A percentile compares a stretch with the other conserved stretches of the same genome.
These are phyloP conservation scores for Oreochromis grahami DNA, from an alignment of 2,797 vertebrate species.

Conservation along the genomic window DNA sequence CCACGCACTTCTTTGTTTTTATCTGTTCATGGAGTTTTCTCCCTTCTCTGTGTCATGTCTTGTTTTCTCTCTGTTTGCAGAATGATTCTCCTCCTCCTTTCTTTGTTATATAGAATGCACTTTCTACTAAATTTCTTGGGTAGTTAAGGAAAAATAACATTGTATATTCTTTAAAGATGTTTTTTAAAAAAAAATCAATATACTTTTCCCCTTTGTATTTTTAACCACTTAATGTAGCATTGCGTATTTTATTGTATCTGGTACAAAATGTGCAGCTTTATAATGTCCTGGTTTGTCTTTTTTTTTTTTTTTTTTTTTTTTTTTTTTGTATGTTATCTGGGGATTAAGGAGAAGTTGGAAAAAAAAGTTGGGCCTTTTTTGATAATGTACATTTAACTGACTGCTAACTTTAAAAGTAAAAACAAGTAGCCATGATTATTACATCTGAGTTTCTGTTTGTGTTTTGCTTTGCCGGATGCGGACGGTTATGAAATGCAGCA, in stretches of 20 bases:
- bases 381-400: conserved; percentile 87
- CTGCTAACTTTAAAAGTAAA: conserved; percentile 85
- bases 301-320: not conserved
- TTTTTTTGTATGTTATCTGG: conserved; percentile 64
- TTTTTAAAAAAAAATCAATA: conserved; percentile 72
- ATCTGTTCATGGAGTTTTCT: not conserved
- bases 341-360: conserved; percentile 55
- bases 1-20: conserved; percentile 7
- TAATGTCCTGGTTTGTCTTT: conserved; percentile 69
- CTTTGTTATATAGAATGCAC: conserved; percentile 86
- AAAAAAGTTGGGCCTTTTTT: conserved; percentile 83
- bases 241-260: conserved; percentile 85
- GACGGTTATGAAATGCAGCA: not conserved
- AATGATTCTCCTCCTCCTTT: conserved; percentile 76
- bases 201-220: conserved; percentile 81
- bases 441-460: conserved; percentile 2
- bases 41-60: not conserved
- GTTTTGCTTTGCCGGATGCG: not conserved
- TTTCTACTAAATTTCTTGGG: conserved; percentile 85
- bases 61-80: conserved; percentile 31
- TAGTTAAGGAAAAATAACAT: conserved; percentile 80
- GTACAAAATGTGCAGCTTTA: conserved; percentile 82
- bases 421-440: conserved; percentile 74
- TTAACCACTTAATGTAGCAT: conserved; percentile 88
- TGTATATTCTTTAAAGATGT: conserved; percentile 83